Evolutionary conservation across 2,797 vertebrate genomes (phyloP).

Genomic region (Botia almorhae): DNA sequence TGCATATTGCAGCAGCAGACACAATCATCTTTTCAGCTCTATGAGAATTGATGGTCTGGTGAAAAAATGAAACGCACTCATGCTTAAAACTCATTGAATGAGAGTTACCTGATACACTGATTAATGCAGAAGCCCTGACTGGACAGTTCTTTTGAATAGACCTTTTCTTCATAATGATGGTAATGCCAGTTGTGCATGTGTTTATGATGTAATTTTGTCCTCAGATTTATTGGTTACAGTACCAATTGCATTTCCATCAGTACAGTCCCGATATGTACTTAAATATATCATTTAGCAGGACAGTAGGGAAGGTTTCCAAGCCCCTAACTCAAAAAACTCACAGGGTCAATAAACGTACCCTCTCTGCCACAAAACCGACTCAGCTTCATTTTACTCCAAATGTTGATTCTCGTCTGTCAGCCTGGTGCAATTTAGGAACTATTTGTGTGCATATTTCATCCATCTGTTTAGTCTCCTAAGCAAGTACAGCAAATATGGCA

Average conservation of each 20-base stretch:
- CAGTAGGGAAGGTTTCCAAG: conserved; percentile 63
- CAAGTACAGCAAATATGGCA: conserved; percentile 18
- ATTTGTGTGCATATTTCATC: conserved; percentile 3
- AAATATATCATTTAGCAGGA: conserved; percentile 48
- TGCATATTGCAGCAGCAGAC: conserved; percentile 48
- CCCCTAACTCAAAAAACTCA: conserved; percentile 72
- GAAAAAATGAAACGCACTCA: conserved; percentile 61
- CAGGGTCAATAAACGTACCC: conserved; percentile 32
- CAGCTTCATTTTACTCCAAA: conserved; percentile 56
- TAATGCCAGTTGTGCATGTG: neutral
- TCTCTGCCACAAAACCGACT: conserved; percentile 61
- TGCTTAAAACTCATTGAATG: conserved; percentile 39
- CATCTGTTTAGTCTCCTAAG: conserved; percentile 39
- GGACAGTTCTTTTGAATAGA: neutral
- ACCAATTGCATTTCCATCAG: conserved; percentile 47
- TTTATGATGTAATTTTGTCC: neutral
- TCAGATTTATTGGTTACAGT: neutral
- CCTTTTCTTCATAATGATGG: neutral
- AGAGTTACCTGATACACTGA: neutral
- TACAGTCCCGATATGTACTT: conserved; percentile 36
- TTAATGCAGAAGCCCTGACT: conserved; percentile 7
- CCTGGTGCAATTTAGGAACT: neutral
- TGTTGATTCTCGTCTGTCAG: conserved; percentile 17
- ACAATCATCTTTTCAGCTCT: conserved; percentile 29
- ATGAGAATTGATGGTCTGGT: conserved; percentile 64